Evolutionary conservation across 1,140 invertebrate species (phyloP), one percentile per base, ranked within the genome.

Genomic region (Aphaenogaster rudis): DNA sequence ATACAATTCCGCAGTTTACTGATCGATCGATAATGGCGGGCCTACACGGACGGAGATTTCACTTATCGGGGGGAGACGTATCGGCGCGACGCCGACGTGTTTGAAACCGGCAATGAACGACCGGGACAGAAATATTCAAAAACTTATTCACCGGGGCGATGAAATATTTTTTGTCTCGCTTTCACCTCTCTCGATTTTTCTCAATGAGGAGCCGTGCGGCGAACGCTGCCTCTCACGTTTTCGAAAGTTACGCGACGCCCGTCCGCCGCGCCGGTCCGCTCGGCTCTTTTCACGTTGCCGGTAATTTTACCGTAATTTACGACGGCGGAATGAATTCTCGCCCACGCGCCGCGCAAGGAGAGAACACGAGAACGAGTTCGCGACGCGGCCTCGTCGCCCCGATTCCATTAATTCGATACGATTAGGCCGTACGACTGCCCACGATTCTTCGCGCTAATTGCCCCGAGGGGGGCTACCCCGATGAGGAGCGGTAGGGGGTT

Each of bases 221-320:
- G 59, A 48, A 61, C 48, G 59, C 13, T 15, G 63, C 64, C 89
- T 88, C 90, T 87, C 87, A 90, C 87, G 87, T 91, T 91, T 91
- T 91, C 90, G 90, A 91, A 91, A 91, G 90, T 91, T 91, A 79
- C 80, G 80, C 81, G 28, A 28, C 87, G 45, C 42, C 15, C 57
- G 57, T 50, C 76, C 42, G 28, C 21, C 54, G 15, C 11, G 15
- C 39, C 45, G 50, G 59, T 42, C 13, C 89, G 33, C 59, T 36
- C 86, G 61, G 67, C 69, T 61, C 88, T 86, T 90, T 86, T 74
- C 71, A 63, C 81, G 81, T 67, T 79, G 87, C 59, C 86, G 87
- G 84, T 88, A 88, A 90, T 91, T 90, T 84, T 88, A 91, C 87
- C 82, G 84, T 91, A 91, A 91, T 91, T 91, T 87, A 86, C 86